Base-by-base conservation (phyloP, 2,113 vertebrate species). In the Ranitomeya variabilis region DNA sequence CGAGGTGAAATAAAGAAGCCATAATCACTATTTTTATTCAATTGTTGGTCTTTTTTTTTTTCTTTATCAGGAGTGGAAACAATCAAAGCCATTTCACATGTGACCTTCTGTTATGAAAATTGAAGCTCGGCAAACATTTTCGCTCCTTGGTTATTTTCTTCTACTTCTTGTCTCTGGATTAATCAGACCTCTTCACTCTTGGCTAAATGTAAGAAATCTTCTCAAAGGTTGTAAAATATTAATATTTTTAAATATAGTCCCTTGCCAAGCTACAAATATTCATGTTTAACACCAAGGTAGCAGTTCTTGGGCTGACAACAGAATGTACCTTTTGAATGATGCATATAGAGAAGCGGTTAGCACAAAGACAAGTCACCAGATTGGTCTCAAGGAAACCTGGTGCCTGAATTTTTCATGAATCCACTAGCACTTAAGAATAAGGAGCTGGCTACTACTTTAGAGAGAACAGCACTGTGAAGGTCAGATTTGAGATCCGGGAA, bases 401-500 rank as follows among this genome's bases (percentile, higher is more conserved):
- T 95, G 94, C 92, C 94, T 98, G 96, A 98, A 98, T 98, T 96
- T 99, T 99, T 98, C 94, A 99, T 98, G 96, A 97, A 91, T 97
- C 96, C 96, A 97, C 96, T 90, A 98, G 97, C 97, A 97, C 97
- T 97, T 96, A 97, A 97, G 96, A 95, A 97, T 96, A 95, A 96
- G 87, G 96, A 96, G 96, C 95, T 96, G 94, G 95, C 94, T 95
- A 95, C 94, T 94, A 95, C 94, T 94, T 94, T 91, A 94, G 93
- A 93, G 94, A 94, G 94, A 93, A 92, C 93, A 94, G 92, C 90
- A 83, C 83, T 90, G 93, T 94, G 95, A 96, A 97, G 97, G 96
- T 96, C 96, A 96, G 91, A 94, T 94, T 94, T 94, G 90, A 91
- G 93, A 95, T 93, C 93, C 87, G 92, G 92, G 92, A 92, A 93